phyloP scores from a whole-genome alignment of 2,888 invertebrate genomes.

The Phaedon cochleariae region DNA sequence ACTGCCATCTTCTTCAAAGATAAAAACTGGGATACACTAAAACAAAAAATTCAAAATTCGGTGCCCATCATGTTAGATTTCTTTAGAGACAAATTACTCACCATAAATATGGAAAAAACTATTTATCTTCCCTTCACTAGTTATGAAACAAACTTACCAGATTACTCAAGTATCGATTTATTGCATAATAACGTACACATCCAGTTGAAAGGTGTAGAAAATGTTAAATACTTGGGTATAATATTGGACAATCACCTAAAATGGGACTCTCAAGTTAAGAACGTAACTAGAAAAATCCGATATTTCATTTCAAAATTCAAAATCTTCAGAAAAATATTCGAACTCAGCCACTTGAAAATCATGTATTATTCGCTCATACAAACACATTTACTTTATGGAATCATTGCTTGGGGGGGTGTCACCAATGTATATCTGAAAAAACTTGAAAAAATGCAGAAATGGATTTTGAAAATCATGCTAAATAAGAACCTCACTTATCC shows the following conservation, averaged over 20 bases:
- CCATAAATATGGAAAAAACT: background rate
- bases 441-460: background rate
- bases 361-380: background rate
- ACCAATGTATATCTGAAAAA: slow-evolving; percentile 5
- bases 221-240: background rate
- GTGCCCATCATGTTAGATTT: no score
- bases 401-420: background rate
- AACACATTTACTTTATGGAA: background rate
- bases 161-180: background rate
- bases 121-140: background rate
- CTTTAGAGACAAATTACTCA: background rate
- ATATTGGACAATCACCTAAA: background rate
- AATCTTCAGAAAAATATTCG: background rate
- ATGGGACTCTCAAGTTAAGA: background rate
- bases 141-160: background rate
- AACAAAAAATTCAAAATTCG: no score
- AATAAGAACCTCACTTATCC: background rate
- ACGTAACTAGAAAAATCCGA: background rate
- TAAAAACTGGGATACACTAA: no score
- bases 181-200: background rate
- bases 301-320: background rate
- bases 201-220: background rate
- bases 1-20: no score
- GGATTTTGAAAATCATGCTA: slow-evolving; percentile 1
- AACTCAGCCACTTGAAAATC: background rate